Evolutionary conservation across 2,113 vertebrate species (phyloP).

Genomic region (Penelope pileata): DNA sequence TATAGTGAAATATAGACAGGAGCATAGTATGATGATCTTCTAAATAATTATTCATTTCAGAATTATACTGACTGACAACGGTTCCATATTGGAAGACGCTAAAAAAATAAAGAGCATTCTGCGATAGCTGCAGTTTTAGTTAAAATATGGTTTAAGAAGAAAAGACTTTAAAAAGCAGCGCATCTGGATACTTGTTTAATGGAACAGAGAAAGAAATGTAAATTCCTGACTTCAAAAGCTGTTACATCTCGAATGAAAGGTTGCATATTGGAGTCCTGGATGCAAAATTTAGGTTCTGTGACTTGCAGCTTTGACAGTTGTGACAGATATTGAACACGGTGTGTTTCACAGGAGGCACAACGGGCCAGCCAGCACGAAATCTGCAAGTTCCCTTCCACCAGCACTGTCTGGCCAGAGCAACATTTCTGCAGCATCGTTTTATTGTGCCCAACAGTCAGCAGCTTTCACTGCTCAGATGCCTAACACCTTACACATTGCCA

Average conservation of each 20-base stretch:
- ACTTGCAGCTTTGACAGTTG: conserved; percentile 64
- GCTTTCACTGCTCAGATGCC: background rate
- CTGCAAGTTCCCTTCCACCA: background rate
- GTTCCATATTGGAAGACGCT: background rate
- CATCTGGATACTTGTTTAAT: background rate
- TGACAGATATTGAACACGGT: conserved; percentile 73
- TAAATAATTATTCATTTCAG: background rate
- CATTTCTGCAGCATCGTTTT: accelerated
- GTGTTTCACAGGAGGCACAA: background rate
- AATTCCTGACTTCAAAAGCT: background rate
- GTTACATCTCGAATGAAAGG: background rate
- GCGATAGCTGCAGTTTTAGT: background rate
- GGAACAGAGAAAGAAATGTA: background rate
- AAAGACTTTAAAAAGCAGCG: background rate
- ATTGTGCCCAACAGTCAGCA: background rate
- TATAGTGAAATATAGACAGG: background rate
- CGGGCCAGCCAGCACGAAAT: background rate
- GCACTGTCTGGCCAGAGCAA: accelerated
- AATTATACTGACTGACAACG: background rate
- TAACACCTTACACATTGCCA: background rate
- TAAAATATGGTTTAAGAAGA: background rate
- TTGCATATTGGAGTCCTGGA: background rate
- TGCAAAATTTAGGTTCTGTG: background rate
- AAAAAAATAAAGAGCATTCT: background rate
- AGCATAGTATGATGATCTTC: background rate